These are phyloP conservation scores for Parnassius glacialis DNA, from an alignment of 2,888 invertebrate species.

Conservation along the genomic window DNA sequence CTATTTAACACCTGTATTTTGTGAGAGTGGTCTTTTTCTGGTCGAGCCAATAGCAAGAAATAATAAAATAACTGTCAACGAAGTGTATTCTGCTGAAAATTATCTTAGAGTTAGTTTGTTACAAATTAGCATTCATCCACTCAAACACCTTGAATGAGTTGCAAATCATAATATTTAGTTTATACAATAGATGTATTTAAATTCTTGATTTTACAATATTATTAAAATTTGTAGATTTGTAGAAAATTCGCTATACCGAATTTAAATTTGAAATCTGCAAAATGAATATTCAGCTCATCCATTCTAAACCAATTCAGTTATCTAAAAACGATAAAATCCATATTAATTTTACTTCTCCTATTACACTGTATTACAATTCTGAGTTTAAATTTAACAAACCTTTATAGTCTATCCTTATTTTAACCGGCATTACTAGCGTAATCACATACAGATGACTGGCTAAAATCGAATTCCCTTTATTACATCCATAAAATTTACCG, in stretches of 20 bases:
- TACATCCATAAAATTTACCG: constrained; percentile 76
- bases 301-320: constrained; percentile 9
- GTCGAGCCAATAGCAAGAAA: no score
- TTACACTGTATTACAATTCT: constrained; percentile 16
- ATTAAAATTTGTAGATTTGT: neutral
- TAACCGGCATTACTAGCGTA: constrained; percentile 51
- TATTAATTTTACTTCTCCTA: constrained; percentile 13
- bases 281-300: constrained; percentile 9
- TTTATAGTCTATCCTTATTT: constrained; percentile 21
- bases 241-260: constrained; percentile 2
- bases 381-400: constrained; percentile 21
- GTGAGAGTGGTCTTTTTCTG: no score
- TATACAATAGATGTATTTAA: no score
- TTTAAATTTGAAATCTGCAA: constrained; percentile 6
- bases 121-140: no score
- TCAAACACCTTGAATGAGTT: no score
- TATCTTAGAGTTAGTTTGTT: no score
- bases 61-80: no score
- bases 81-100: no score
- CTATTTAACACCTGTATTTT: no score
- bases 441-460: constrained; percentile 72
- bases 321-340: constrained; percentile 23
- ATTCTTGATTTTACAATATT: neutral
- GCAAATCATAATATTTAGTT: no score
- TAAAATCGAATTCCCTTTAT: constrained; percentile 78